Evolutionary conservation across 2,888 invertebrate species (phyloP).

Genomic region (Orthosia gracilis): DNA sequence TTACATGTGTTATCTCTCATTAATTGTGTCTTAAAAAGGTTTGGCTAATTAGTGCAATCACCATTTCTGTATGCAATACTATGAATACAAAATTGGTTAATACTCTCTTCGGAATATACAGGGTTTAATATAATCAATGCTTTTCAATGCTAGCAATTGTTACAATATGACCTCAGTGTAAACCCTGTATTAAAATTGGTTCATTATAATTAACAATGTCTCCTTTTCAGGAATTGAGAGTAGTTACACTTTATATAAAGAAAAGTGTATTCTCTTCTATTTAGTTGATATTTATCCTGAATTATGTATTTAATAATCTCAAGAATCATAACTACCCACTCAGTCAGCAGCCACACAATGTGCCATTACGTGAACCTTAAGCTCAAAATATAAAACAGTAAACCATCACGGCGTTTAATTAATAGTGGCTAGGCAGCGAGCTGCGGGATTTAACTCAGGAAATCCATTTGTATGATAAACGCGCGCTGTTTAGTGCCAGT

Average conservation of each 20-base stretch:
- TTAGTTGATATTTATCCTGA: too few relatives aligned
- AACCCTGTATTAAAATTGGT: too few relatives aligned
- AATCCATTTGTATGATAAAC: conserved; percentile 83
- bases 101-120: not conserved
- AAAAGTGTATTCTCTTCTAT: too few relatives aligned
- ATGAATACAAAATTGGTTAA: not conserved
- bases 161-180: too few relatives aligned
- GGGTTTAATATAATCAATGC: too few relatives aligned
- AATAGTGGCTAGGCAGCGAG: conserved; percentile 64
- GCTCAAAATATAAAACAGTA: conserved; percentile 54
- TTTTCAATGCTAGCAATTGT: too few relatives aligned
- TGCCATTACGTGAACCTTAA: conserved; percentile 15
- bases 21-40: not conserved
- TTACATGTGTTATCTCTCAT: too few relatives aligned
- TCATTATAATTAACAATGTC: too few relatives aligned
- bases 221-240: too few relatives aligned
- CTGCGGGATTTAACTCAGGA: conserved; percentile 71
- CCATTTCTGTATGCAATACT: not conserved
- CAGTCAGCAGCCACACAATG: conserved; percentile 2
- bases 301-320: conserved; percentile 5
- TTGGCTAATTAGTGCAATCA: not conserved
- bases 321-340: conserved; percentile 2
- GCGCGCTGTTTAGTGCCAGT: conserved; percentile 69
- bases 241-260: too few relatives aligned
- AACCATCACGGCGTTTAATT: conserved; percentile 67